Conservation (phyloP, 2,797 vertebrate genomes). For the Streptopelia turtur region DNA sequence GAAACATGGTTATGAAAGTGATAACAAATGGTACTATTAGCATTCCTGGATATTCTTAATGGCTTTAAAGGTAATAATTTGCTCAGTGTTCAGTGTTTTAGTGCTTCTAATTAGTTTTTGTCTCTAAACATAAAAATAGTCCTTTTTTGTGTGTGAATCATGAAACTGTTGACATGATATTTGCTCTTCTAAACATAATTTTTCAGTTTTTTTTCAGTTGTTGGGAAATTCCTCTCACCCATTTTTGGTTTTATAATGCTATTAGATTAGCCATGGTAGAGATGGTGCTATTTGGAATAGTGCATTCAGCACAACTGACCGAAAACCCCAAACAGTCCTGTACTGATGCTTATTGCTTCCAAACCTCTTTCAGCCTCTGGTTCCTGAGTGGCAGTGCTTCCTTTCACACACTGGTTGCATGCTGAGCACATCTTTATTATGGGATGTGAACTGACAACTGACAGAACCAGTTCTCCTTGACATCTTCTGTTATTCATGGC, state of each 20-base stretch:
- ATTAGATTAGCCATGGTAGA: neutral
- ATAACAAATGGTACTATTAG: neutral
- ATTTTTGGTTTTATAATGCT: neutral
- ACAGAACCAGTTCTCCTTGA: neutral
- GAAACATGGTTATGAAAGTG: neutral
- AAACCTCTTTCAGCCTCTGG: neutral
- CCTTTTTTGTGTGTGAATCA: neutral
- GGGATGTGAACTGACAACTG: neutral
- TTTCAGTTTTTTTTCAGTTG: neutral
- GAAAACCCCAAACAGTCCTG: neutral
- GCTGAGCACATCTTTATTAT: neutral
- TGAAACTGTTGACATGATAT: neutral
- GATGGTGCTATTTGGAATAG: neutral
- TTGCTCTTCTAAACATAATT: slow-evolving; percentile 10
- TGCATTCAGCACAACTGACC: neutral
- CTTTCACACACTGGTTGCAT: neutral
- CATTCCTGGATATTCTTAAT: neutral
- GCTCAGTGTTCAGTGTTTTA: neutral
- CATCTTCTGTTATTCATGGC: neutral
- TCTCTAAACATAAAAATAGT: neutral
- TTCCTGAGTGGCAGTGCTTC: neutral
- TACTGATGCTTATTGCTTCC: neutral
- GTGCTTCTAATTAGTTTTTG: neutral
- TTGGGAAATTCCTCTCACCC: slow-evolving; percentile 21
- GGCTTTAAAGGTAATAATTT: neutral